phyloP scores from a whole-genome alignment of 2,888 invertebrate species.

The Temnothorax rugatulus region DNA sequence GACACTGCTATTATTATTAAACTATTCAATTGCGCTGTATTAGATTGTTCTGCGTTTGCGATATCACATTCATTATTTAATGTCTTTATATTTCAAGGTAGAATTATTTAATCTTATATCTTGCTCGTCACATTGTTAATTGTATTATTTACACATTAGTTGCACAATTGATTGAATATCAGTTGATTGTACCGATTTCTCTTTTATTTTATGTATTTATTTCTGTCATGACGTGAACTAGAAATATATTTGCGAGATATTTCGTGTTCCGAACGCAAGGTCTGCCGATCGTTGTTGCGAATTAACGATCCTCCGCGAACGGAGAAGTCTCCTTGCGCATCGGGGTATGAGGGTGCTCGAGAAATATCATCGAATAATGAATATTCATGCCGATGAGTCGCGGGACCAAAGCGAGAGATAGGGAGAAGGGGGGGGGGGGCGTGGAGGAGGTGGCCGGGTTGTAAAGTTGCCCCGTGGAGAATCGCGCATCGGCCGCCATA shows the following conservation, averaged over 20 bases:
- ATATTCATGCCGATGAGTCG: constrained; percentile 86
- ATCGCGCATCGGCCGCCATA: constrained; percentile 84
- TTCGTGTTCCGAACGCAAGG: constrained; percentile 20
- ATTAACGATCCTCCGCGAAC: constrained; percentile 82
- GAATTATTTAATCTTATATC: not conserved
- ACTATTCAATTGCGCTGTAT: not conserved
- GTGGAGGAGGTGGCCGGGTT: constrained; percentile 78
- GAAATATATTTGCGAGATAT: not conserved
- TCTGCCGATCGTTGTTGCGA: constrained; percentile 84
- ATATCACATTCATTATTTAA: not conserved
- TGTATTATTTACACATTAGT: not conserved
- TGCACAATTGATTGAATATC: not conserved
- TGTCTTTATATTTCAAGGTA: not conserved
- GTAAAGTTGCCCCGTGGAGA: constrained; percentile 85
- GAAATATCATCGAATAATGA: constrained; percentile 86
- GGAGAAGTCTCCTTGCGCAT: constrained; percentile 66
- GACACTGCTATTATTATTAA: not conserved
- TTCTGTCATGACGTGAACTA: not conserved
- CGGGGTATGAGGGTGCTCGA: constrained; percentile 75
- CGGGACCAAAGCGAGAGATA: constrained; percentile 82
- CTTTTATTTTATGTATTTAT: not conserved
- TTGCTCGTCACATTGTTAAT: not conserved
- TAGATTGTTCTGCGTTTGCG: not conserved
- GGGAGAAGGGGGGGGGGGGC: constrained; percentile 79
- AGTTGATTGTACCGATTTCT: not conserved